These are phyloP conservation scores for Drosophila guanche DNA, from an alignment of 1,140 invertebrate species.

Conservation along the genomic window DNA sequence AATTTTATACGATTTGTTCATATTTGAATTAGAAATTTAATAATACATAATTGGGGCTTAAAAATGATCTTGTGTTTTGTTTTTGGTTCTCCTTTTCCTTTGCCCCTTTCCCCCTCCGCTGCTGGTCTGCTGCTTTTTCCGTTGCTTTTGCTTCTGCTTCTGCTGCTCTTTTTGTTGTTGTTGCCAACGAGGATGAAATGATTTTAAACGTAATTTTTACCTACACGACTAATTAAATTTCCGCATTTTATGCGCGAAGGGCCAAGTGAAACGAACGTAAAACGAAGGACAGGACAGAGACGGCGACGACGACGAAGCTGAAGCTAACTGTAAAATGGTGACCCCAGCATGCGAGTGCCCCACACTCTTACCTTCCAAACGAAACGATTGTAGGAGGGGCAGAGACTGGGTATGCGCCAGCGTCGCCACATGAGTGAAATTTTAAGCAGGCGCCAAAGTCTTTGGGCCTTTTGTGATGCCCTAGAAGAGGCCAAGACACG, in stretches of 20 bases:
- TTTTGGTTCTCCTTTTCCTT: no score
- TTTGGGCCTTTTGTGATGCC: constrained; percentile 55
- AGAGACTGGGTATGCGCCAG: constrained; percentile 32
- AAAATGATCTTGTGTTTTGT: no score
- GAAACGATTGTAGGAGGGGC: background rate
- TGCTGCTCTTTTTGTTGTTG: constrained; percentile 8
- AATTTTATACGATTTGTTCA: no score
- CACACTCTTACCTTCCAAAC: no score
- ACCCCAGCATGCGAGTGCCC: constrained; percentile 13
- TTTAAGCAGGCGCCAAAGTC: constrained; percentile 70
- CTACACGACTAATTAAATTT: constrained; percentile 80
- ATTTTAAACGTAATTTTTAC: constrained; percentile 77
- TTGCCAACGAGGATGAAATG: constrained; percentile 36
- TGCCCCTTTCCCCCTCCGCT: no score
- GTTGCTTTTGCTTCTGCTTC: background rate
- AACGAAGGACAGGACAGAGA: constrained; percentile 19
- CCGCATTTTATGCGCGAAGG: constrained; percentile 64
- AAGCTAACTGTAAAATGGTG: constrained; percentile 56
- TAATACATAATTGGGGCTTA: no score
- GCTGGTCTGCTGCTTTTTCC: background rate
- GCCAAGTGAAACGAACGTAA: constrained; percentile 71
- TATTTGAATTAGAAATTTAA: no score
- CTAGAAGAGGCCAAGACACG: constrained; percentile 55
- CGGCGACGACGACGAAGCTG: no score
- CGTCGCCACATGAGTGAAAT: constrained; percentile 71